Evolutionary conservation across 2,888 invertebrate genomes (phyloP), one percentile per base, ranked within the genome.

Genomic region (Chymomyza caudatula): DNA sequence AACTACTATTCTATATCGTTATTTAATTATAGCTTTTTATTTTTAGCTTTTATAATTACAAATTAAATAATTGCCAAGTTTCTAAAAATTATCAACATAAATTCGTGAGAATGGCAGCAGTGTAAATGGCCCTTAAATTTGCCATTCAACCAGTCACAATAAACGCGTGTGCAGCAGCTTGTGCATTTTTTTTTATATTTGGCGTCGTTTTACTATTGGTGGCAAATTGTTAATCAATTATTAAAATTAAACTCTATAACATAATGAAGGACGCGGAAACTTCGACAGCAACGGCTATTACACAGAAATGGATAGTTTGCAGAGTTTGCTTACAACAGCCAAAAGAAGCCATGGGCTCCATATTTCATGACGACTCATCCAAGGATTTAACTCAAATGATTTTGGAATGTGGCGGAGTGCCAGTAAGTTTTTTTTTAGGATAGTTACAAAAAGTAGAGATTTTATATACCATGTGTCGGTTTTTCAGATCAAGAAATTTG

Each of bases 361-460:
- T 88, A 77, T 88, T 88, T 66, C 79, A 86, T 63, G 82, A 85
- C 66, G 87, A 84, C 63, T 69, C 69, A 49, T 78, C 83, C 58
- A 87, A 87, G 76, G 88, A 88, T 65, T 70, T 88, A 63, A 88
- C 89, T 20, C 74, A 83, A 52, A 89, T 88, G 89, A 88, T 89
- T 20, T 68, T 87, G 17, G 87, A 89, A 63, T 89, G 88, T 65
- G 89, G 88, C 25, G 88, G 88, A 56, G 88, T 89, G 61, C 88
- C 88, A 13, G 88, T 89, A 77, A 81, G 85, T 78, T 8, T 11
- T 37, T 11, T 25, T 2, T 25, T 25, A 25, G 4, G 4, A 25
- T n/a, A n/a, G n/a, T n/a, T n/a, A 25, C 5, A 25, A 56, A 42
- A n/a, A 19, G 37, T 54, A 53, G 11, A 51, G 56, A 58, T 4